These are phyloP conservation scores for Thysanoteuthis rhombus DNA, from an alignment of 2,888 invertebrate species.

Conservation along the genomic window DNA sequence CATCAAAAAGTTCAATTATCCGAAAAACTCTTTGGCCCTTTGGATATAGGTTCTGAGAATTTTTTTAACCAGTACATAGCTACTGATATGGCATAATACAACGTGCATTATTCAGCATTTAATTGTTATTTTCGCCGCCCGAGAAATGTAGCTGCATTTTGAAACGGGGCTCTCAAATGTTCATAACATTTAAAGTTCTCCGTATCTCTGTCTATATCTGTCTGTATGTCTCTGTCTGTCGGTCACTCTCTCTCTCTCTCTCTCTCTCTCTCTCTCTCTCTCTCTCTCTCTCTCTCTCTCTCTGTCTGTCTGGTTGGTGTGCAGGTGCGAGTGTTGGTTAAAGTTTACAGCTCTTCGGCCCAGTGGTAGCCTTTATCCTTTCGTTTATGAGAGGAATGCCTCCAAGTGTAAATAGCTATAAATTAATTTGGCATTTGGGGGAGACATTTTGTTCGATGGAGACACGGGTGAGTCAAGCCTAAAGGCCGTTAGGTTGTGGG, in stretches of 20 bases:
- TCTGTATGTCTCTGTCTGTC: too few species aligned
- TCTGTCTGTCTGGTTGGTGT: neutral
- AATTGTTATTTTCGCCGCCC: neutral
- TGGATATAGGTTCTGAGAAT: neutral
- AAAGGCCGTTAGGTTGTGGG: too few species aligned
- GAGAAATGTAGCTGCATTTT: neutral
- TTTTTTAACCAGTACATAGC: neutral
- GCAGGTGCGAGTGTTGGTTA: neutral
- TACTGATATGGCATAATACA: neutral
- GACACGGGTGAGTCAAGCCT: too few species aligned
- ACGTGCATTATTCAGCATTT: neutral
- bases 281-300: neutral
- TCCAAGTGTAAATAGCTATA: too few species aligned
- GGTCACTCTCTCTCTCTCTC: too few species aligned
- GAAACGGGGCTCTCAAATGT: neutral
- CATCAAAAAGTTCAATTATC: too few species aligned
- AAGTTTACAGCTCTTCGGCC: too few species aligned
- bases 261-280: neutral
- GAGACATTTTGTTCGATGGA: too few species aligned
- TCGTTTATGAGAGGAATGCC: too few species aligned
- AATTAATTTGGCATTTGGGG: too few species aligned
- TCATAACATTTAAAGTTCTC: neutral
- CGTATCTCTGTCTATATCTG: neutral
- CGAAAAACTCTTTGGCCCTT: neutral
- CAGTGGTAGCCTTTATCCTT: too few species aligned